These are phyloP conservation scores for Hippocampus zosterae DNA, from an alignment of 2,113 vertebrate species.

Conservation along the genomic window DNA sequence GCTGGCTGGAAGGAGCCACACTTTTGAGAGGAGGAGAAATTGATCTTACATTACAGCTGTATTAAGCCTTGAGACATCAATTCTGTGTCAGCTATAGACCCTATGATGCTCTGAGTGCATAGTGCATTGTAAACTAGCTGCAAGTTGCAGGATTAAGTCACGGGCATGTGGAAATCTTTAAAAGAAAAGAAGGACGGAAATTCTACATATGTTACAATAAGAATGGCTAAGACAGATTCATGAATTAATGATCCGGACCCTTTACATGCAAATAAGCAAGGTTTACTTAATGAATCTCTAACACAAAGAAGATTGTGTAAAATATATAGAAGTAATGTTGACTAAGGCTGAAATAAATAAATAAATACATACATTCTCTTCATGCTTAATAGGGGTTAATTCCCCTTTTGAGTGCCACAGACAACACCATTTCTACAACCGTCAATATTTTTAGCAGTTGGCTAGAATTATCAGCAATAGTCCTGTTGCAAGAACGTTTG, in stretches of 20 bases:
- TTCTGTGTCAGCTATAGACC: neutral
- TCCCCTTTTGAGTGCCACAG: neutral
- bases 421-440: neutral
- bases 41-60: neutral
- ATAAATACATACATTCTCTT: too few relatives aligned
- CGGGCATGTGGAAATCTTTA: neutral
- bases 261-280: too few relatives aligned
- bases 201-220: neutral
- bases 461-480: neutral
- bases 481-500: neutral
- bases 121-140: constrained; percentile 9
- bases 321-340: too few relatives aligned
- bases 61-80: too few relatives aligned
- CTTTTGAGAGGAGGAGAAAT: neutral
- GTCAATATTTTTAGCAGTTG: neutral
- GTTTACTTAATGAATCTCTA: too few relatives aligned
- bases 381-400: too few relatives aligned
- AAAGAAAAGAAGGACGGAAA: neutral
- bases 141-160: neutral
- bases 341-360: too few relatives aligned
- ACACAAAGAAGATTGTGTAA: too few relatives aligned
- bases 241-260: too few relatives aligned
- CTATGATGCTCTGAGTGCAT: neutral
- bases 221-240: neutral
- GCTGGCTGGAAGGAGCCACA: neutral